Percentiles rank a stretch among this genome's conserved stretches.
Evolutionary conservation across 92 coral and sea anemone genomes (phyloP).

Genomic region (Palythoa grandis): DNA sequence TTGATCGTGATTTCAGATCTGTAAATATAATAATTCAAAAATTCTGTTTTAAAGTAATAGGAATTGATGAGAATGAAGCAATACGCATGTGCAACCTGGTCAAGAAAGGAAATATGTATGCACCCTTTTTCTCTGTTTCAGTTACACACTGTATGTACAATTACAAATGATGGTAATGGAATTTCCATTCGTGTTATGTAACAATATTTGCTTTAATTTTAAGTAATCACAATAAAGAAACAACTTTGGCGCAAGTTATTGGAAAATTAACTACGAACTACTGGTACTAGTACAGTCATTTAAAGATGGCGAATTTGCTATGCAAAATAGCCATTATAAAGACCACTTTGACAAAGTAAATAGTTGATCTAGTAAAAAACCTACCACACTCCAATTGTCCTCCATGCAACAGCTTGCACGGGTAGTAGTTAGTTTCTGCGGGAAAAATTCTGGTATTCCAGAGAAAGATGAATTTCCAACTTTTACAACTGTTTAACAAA

Average conservation of each 20-base stretch:
- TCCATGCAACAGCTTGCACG: neutral
- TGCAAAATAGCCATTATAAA: neutral
- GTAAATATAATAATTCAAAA: neutral
- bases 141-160: neutral
- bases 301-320: neutral
- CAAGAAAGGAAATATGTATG: neutral
- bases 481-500: too few relatives aligned
- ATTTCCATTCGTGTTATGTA: neutral
- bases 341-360: constrained; percentile 8
- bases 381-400: neutral
- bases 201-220: neutral
- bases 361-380: constrained; percentile 16
- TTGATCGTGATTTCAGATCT: neutral
- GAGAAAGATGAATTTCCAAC: neutral
- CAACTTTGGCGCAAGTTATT: neutral
- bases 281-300: neutral
- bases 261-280: neutral
- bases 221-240: neutral
- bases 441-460: constrained; percentile 2
- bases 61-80: neutral
- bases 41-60: neutral
- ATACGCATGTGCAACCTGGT: neutral
- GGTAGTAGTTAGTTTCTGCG: neutral
- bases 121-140: constrained; percentile 1
- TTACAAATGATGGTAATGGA: neutral